Evolutionary conservation across 2,888 invertebrate genomes (phyloP).

Genomic region (Metellina segmentata): DNA sequence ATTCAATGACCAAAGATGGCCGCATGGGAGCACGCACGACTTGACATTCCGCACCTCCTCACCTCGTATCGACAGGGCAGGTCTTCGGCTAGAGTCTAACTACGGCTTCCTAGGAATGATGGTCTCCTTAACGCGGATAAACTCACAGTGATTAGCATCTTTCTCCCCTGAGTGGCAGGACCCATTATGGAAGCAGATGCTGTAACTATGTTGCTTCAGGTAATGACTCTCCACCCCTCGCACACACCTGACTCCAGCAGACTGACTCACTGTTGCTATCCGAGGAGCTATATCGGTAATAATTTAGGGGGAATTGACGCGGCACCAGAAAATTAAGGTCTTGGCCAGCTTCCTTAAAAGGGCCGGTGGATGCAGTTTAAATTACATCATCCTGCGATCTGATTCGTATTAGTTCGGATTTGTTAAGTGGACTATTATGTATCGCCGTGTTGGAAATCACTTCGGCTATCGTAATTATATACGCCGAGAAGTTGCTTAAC

Average conservation of each 20-base stretch:
- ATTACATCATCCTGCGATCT: no score
- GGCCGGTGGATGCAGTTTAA: not conserved
- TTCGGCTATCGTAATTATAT: no score
- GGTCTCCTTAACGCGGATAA: constrained; percentile 61
- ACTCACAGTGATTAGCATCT: constrained; percentile 57
- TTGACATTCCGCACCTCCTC: constrained; percentile 7
- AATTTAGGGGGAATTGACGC: constrained; percentile 25
- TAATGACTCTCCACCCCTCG: constrained; percentile 34
- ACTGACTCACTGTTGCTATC: constrained; percentile 32
- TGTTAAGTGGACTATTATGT: no score
- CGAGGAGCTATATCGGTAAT: constrained; percentile 13
- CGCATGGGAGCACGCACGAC: not conserved
- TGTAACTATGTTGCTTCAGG: constrained; percentile 30
- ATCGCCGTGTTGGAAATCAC: no score
- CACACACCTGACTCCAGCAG: not conserved
- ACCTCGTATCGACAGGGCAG: constrained; percentile 1
- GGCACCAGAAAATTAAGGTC: not conserved
- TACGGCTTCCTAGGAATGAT: constrained; percentile 53
- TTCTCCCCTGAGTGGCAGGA: constrained; percentile 15
- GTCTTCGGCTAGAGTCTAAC: not conserved
- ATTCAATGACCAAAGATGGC: constrained; percentile 2
- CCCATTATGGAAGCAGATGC: constrained; percentile 54
- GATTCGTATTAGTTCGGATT: no score
- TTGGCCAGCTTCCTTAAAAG: not conserved
- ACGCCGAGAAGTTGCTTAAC: no score